phyloP scores from a whole-genome alignment of 1,140 invertebrate genomes.

The Drosophila nigromelanica region DNA sequence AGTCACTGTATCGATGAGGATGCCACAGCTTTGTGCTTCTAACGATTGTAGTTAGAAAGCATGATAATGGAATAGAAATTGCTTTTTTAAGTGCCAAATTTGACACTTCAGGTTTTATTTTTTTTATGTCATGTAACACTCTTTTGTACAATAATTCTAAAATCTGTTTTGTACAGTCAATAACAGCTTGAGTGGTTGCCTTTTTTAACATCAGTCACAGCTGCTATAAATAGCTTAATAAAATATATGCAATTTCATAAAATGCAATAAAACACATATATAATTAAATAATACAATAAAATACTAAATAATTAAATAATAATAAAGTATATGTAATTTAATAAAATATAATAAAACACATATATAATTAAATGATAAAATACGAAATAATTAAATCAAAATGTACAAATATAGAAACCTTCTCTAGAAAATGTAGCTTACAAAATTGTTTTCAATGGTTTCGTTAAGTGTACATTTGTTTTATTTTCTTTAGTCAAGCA shows the following conservation, averaged over 20 bases:
- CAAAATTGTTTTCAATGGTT: slow-evolving; percentile 28
- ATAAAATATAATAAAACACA: no score
- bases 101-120: not conserved
- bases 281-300: no score
- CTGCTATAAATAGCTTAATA: no score
- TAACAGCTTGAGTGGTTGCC: no score
- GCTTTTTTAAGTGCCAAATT: not conserved
- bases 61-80: not conserved
- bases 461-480: slow-evolving; percentile 11
- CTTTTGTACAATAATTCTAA: not conserved
- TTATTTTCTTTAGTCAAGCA: slow-evolving; percentile 6
- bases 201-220: no score
- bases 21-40: not conserved
- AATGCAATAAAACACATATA: no score
- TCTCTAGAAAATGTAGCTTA: slow-evolving; percentile 4
- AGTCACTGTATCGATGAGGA: no score
- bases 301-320: no score
- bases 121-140: no score
- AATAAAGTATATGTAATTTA: no score
- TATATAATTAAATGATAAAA: not conserved
- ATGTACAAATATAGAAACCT: not conserved
- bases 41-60: not conserved
- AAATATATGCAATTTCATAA: no score
- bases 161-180: no score
- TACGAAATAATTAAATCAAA: not conserved